These are phyloP conservation scores for Ptychochromis oligacanthus DNA, from an alignment of 2,113 vertebrate species.

Conservation along the genomic window DNA sequence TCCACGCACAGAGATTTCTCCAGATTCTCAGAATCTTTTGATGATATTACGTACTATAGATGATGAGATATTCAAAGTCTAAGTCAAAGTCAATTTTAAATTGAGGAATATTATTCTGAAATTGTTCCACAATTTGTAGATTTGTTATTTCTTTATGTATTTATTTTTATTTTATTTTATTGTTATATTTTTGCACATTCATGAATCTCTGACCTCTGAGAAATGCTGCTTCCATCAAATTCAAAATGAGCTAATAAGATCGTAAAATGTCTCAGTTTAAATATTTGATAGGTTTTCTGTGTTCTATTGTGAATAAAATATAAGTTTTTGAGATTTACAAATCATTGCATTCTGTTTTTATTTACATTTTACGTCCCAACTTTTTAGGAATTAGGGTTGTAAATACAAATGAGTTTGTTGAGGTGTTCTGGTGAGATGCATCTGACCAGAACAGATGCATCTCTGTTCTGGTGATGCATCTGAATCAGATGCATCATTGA, in stretches of 20 bases:
- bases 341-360: too few relatives aligned
- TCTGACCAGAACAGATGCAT: too few relatives aligned
- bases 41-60: background rate
- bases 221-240: background rate
- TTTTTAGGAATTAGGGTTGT: background rate
- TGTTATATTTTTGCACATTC: too few relatives aligned
- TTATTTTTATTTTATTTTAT: too few relatives aligned
- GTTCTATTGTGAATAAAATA: background rate
- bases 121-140: background rate
- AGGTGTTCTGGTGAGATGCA: too few relatives aligned
- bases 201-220: background rate
- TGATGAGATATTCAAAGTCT: background rate
- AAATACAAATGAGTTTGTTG: background rate
- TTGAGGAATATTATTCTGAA: background rate
- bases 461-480: too few relatives aligned
- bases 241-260: background rate
- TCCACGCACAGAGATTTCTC: background rate
- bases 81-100: background rate
- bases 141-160: too few relatives aligned
- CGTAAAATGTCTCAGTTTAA: too few relatives aligned
- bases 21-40: background rate
- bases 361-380: too few relatives aligned
- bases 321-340: too few relatives aligned
- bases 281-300: too few relatives aligned
- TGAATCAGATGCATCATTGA: too few relatives aligned